These are phyloP conservation scores for Papilio elwesi DNA, from an alignment of 2,888 invertebrate species.

Conservation along the genomic window DNA sequence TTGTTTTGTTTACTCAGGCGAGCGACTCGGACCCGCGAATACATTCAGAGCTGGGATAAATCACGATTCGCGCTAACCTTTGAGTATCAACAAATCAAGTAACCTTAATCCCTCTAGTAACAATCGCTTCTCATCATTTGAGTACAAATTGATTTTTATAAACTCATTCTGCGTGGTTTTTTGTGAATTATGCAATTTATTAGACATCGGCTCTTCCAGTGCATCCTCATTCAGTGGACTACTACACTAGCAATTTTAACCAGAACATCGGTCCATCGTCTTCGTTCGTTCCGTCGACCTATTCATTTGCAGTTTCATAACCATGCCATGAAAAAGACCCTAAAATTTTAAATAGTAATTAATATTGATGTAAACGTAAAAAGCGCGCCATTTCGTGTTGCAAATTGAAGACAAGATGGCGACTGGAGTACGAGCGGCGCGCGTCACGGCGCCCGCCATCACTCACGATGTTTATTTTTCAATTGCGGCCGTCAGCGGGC, in stretches of 20 bases:
- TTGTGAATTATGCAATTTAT: too few relatives aligned
- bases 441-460: constrained; percentile 60
- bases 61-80: constrained; percentile 22
- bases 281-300: too few relatives aligned
- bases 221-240: too few relatives aligned
- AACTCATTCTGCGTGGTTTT: too few relatives aligned
- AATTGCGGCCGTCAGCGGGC: constrained; percentile 77
- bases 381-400: constrained; percentile 10
- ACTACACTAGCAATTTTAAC: neutral
- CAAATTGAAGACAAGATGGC: constrained; percentile 46
- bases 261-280: too few relatives aligned
- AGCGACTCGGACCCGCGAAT: constrained; percentile 23
- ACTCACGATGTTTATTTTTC: constrained; percentile 82
- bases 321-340: too few relatives aligned
- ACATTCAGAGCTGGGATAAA: constrained; percentile 1
- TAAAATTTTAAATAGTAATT: neutral
- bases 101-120: neutral
- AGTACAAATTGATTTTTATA: too few relatives aligned
- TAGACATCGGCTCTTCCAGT: too few relatives aligned
- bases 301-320: too few relatives aligned
- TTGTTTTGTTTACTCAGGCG: constrained; percentile 44
- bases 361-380: constrained; percentile 15
- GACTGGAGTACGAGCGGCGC: constrained; percentile 68
- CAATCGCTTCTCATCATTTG: neutral
- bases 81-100: constrained; percentile 16